These are phyloP conservation scores for Dolichotis patagonum DNA, from an alignment of 2,113 vertebrate species.

Conservation along the genomic window DNA sequence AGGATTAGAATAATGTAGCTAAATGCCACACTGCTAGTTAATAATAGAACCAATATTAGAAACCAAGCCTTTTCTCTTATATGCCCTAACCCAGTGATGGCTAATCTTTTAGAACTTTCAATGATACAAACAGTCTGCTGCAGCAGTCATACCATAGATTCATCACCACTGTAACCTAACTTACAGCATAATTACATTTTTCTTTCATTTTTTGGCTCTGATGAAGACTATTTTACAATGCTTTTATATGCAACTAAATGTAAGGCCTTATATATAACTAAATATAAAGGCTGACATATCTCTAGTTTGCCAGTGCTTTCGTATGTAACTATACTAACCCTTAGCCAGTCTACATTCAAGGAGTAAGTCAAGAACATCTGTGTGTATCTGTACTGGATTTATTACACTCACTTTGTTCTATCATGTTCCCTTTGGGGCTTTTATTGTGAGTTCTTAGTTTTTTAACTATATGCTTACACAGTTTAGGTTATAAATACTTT, in stretches of 20 bases:
- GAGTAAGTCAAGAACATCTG: neutral
- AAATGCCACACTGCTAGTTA: constrained; percentile 9
- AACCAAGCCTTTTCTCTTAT: neutral
- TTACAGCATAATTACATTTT: constrained; percentile 9
- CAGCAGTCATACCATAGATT: neutral
- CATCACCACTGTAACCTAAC: neutral
- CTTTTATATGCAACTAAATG: neutral
- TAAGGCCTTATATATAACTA: neutral
- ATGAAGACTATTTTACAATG: constrained; percentile 10
- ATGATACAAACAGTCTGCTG: neutral
- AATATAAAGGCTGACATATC: neutral
- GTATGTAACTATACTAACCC: neutral
- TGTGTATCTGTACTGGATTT: neutral
- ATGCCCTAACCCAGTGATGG: neutral
- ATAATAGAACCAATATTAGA: neutral
- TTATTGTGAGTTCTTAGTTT: neutral
- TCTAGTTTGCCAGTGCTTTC: neutral
- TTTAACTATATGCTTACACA: neutral
- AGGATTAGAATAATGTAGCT: constrained; percentile 9
- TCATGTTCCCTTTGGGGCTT: neutral
- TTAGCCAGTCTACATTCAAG: neutral
- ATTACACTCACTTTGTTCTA: neutral
- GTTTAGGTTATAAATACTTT: neutral
- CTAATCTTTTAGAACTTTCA: neutral
- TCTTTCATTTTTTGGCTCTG: constrained; percentile 7